Base-by-base conservation (phyloP, 1,140 invertebrate genomes). In the Drusus annulatus region DNA sequence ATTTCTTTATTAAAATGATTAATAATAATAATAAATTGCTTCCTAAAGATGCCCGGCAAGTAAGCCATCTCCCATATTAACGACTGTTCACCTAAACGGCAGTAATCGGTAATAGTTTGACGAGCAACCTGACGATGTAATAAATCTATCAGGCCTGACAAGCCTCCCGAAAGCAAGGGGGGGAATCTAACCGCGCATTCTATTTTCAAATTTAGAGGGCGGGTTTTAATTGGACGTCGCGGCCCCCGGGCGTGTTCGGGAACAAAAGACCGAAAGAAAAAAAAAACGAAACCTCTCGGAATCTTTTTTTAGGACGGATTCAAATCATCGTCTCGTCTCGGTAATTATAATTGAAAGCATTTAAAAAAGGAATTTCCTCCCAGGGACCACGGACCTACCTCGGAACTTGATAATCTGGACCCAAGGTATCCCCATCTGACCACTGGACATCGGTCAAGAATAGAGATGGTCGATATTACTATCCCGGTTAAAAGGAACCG, bases 261-360 rank as follows among this genome's bases (percentile, higher is more conserved):
- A 74, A 74, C 69, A 74, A 74, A 69, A 69, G 74, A 60, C 31
- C 54, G 56, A 77, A 23, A 51, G 56, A 77, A 23, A 51, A 77
- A 63, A 63, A 63, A 77, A 23, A 6, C 58, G 36, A 60, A 36
- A 5, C 63, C 65, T 69, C 76, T 78, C 71, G 19, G 56, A 68
- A 54, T 51, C 21, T 31, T 50, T 50, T 78, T 69, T 71, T 76
- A 81, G 78, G 62, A 73, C 28, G 76, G 76, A 68, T 68, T 76
- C 78, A 60, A 82, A 82, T 79, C 81, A 76, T 78, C 77, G 71
- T 60, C 80, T 81, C 80, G 75, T 82, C 77, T 79, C 81, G 71
- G 73, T 82, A 82, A 82, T 82, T 82, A 82, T 82, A 79, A 82
- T 82, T 82, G 81, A 82, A 82, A 82, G 73, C 80, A 69, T 82